A percentile compares a stretch with the other conserved stretches of the same genome.
phyloP scores from a whole-genome alignment of 2,113 vertebrate species.

The Ictalurus furcatus region DNA sequence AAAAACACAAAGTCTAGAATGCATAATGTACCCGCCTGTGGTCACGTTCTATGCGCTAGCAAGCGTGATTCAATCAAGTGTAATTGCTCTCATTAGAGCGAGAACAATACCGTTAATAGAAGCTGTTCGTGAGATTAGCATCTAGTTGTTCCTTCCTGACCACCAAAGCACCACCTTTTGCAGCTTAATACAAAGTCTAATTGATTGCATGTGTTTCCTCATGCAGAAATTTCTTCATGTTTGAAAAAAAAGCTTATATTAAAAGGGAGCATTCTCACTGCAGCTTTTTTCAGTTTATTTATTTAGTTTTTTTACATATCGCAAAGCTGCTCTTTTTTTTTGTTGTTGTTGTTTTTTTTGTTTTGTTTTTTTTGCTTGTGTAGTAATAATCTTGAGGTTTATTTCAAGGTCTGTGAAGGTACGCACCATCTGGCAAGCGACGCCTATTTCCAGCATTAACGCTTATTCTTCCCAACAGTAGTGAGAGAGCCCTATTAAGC shows the following conservation, averaged over 20 bases:
- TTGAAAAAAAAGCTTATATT: not conserved
- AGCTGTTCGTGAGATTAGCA: slow-evolving; percentile 36
- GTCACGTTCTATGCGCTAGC: slow-evolving; percentile 27
- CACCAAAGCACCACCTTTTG: slow-evolving; percentile 26
- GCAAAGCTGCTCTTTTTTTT: not conserved
- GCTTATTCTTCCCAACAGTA: slow-evolving; percentile 21
- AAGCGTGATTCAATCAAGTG: slow-evolving; percentile 33
- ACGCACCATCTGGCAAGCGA: slow-evolving; percentile 36
- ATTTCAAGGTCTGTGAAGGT: slow-evolving; percentile 36
- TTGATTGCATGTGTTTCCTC: slow-evolving; percentile 6
- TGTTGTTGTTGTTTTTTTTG: too few species aligned
- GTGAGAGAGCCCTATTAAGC: not conserved
- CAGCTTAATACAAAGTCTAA: slow-evolving; percentile 3
- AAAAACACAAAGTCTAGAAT: slow-evolving; percentile 1
- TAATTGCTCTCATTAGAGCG: slow-evolving; percentile 42
- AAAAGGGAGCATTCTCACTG: not conserved
- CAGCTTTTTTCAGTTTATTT: not conserved
- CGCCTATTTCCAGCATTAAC: slow-evolving; percentile 31
- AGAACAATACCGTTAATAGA: slow-evolving; percentile 51
- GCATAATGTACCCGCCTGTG: slow-evolving; percentile 37
- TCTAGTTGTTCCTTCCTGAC: slow-evolving; percentile 17
- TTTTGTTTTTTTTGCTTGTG: slow-evolving; percentile 3
- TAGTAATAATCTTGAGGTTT: slow-evolving; percentile 38
- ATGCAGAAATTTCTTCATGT: not conserved
- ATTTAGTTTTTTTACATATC: too few species aligned